These are phyloP conservation scores for Chironomus tentans DNA, from an alignment of 2,888 invertebrate genomes.

Conservation along the genomic window DNA sequence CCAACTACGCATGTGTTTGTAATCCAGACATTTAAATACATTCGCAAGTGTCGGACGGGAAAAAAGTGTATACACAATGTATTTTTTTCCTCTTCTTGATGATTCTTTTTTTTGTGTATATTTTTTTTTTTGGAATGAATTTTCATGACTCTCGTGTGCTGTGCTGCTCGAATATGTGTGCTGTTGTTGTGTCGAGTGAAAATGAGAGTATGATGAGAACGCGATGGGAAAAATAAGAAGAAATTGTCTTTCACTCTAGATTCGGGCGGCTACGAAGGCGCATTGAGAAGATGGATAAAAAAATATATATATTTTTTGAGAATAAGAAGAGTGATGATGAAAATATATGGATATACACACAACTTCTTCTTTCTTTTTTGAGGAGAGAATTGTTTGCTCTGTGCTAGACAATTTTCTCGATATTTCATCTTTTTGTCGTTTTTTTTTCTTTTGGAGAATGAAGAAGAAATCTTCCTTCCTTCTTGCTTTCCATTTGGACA, in stretches of 20 bases:
- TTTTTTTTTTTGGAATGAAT: neutral
- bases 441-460: neutral
- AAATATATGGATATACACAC: too few relatives aligned
- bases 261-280: neutral
- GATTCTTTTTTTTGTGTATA: too few relatives aligned
- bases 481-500: too few relatives aligned
- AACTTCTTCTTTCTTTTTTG: neutral
- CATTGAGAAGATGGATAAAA: neutral
- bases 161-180: neutral
- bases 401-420: neutral
- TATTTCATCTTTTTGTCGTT: neutral
- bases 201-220: constrained; percentile 7
- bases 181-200: neutral
- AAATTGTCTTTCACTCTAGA: neutral
- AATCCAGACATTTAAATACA: constrained; percentile 16
- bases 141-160: neutral
- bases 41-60: neutral
- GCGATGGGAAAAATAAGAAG: neutral
- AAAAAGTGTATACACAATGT: neutral
- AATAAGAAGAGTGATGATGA: neutral
- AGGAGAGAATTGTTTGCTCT: neutral
- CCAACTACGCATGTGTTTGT: constrained; percentile 5
- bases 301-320: neutral
- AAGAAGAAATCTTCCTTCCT: neutral
- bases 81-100: neutral